Conservation (phyloP, 2,113 vertebrate genomes). For the Epinephelus lanceolatus region DNA sequence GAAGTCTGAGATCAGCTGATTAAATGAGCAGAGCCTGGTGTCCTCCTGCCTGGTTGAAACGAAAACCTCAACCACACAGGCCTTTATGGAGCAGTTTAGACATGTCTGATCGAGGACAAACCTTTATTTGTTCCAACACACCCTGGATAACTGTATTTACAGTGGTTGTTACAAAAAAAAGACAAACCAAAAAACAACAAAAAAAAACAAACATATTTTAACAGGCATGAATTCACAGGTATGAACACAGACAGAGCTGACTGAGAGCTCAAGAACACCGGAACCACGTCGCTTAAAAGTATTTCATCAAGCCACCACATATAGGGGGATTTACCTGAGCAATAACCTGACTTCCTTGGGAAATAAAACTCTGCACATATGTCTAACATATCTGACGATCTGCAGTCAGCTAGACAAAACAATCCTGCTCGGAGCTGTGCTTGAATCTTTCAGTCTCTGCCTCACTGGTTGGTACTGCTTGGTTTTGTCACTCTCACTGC, state of each 20-base stretch:
- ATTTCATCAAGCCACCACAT: background rate
- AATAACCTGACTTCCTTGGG: constrained; percentile 26
- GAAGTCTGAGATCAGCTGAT: too few species aligned
- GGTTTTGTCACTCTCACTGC: constrained; percentile 24
- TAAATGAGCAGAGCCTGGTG: too few species aligned
- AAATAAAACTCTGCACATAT: constrained; percentile 3
- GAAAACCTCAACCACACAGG: too few species aligned
- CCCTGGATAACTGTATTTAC: background rate
- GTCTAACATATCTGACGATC: background rate
- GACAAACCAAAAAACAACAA: background rate
- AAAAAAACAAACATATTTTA: background rate
- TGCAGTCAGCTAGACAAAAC: background rate
- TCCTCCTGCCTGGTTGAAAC: too few species aligned
- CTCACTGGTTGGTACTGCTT: background rate
- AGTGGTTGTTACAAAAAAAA: background rate
- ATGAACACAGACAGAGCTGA: background rate
- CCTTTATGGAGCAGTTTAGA: too few species aligned
- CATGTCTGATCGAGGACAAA: background rate
- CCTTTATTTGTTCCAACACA: background rate
- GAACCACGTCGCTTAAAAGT: background rate
- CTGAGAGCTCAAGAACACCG: background rate
- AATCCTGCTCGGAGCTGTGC: background rate
- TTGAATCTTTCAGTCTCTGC: background rate
- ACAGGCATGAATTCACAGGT: background rate
- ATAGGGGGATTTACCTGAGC: background rate